Percentiles rank a stretch among this genome's conserved stretches.
Evolutionary conservation across 2,113 vertebrate genomes (phyloP).

Genomic region (Cyprinodon brontotheroides): DNA sequence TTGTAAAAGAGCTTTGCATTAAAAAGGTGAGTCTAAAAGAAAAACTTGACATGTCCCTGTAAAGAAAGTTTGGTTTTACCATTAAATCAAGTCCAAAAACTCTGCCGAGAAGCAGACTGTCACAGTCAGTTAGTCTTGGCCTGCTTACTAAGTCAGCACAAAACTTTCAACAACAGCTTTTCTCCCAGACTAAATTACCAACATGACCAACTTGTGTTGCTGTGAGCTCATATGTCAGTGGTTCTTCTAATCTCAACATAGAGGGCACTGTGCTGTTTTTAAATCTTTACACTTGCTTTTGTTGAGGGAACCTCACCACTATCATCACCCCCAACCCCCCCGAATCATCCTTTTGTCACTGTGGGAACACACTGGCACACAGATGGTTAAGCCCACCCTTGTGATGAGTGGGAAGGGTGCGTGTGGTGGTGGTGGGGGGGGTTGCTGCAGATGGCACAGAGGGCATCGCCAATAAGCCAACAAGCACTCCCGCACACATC

Average conservation of each 20-base stretch:
- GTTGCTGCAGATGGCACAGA: conserved; percentile 83
- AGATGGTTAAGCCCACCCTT: conserved; percentile 86
- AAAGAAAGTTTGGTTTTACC: background rate
- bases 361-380: conserved; percentile 81
- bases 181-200: conserved; percentile 4
- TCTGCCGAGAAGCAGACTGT: background rate
- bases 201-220: conserved; percentile 10
- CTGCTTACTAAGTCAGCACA: background rate
- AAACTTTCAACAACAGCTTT: conserved; percentile 8
- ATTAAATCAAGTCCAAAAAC: background rate
- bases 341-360: conserved; percentile 59
- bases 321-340: conserved; percentile 1
- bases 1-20: too few relatives aligned
- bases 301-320: conserved; percentile 29
- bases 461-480: conserved; percentile 81
- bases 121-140: background rate
- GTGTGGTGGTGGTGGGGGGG: conserved; percentile 32
- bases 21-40: background rate
- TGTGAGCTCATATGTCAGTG: conserved; percentile 1
- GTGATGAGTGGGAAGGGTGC: conserved; percentile 73
- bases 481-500: conserved; percentile 34
- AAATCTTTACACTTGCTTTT: conserved; percentile 21
- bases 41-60: background rate
- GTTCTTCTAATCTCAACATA: conserved; percentile 25
- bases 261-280: conserved; percentile 12